These are phyloP conservation scores for Jacana jacana DNA, from an alignment of 2,113 vertebrate genomes.

Conservation along the genomic window DNA sequence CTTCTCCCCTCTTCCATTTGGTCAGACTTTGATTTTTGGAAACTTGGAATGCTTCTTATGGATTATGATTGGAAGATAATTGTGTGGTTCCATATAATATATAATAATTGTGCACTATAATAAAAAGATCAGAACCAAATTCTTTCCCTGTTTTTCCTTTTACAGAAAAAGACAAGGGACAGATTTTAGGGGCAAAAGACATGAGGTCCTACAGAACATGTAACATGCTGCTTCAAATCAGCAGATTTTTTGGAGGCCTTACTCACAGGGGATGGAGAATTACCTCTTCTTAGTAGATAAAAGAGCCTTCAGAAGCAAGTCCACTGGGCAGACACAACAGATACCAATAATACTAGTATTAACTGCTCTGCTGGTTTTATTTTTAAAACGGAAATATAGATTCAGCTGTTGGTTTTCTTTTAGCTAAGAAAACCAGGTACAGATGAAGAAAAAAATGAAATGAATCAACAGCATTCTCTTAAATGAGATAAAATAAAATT, in stretches of 20 bases:
- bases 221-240: background rate
- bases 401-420: background rate
- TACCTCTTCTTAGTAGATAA: background rate
- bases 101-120: background rate
- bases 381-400: background rate
- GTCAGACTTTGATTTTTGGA: background rate
- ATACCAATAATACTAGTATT: background rate
- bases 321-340: background rate
- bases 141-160: background rate
- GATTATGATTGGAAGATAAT: background rate
- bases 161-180: background rate
- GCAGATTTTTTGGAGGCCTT: background rate
- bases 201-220: background rate
- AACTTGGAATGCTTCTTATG: background rate
- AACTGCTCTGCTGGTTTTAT: background rate
- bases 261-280: fast-evolving
- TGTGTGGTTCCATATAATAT: background rate
- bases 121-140: background rate
- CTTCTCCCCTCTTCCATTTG: background rate
- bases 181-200: background rate
- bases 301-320: background rate
- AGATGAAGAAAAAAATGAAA: background rate
- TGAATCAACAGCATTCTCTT: background rate
- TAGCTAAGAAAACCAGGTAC: background rate
- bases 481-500: background rate